Evolutionary conservation across 2,113 vertebrate genomes (phyloP).

Genomic region (Mugil cephalus): DNA sequence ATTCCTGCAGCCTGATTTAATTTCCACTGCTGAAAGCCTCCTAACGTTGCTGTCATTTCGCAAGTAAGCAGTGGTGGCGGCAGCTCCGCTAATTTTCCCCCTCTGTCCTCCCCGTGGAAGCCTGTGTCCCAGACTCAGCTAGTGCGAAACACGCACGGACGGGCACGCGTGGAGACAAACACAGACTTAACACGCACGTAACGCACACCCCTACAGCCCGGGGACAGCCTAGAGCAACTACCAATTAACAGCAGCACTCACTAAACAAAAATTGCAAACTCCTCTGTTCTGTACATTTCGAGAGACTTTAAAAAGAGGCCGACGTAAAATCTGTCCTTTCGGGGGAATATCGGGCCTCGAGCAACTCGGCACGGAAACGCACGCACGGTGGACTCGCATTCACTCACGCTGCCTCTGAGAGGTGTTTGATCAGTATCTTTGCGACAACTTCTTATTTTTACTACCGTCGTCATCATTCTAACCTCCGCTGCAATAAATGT

Average conservation of each 20-base stretch:
- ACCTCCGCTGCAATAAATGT: constrained; percentile 57
- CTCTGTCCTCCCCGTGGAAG: constrained; percentile 29
- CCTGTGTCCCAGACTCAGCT: constrained; percentile 23
- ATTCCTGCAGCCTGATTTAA: constrained; percentile 60
- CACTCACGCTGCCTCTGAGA: constrained; percentile 21
- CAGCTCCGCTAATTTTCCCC: constrained; percentile 39
- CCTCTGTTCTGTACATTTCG: constrained; percentile 61
- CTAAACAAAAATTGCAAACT: constrained; percentile 55
- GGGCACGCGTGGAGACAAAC: constrained; percentile 15
- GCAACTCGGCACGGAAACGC: constrained; percentile 25
- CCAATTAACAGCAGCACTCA: constrained; percentile 69
- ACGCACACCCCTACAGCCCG: constrained; percentile 56
- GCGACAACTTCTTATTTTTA: constrained; percentile 53
- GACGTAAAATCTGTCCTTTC: constrained; percentile 42
- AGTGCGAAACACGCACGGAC: constrained; percentile 9
- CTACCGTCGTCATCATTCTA: constrained; percentile 62
- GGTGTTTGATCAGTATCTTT: constrained; percentile 58
- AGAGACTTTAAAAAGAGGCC: constrained; percentile 40
- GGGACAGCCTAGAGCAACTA: constrained; percentile 68
- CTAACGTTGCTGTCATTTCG: constrained; percentile 41
- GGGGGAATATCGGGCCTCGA: constrained; percentile 36
- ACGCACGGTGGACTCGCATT: neutral
- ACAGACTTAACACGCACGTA: constrained; percentile 13
- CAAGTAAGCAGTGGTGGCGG: constrained; percentile 35
- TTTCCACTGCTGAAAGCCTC: constrained; percentile 50